Evolutionary conservation across 2,888 invertebrate species (phyloP).

Genomic region (Andricus curvator): DNA sequence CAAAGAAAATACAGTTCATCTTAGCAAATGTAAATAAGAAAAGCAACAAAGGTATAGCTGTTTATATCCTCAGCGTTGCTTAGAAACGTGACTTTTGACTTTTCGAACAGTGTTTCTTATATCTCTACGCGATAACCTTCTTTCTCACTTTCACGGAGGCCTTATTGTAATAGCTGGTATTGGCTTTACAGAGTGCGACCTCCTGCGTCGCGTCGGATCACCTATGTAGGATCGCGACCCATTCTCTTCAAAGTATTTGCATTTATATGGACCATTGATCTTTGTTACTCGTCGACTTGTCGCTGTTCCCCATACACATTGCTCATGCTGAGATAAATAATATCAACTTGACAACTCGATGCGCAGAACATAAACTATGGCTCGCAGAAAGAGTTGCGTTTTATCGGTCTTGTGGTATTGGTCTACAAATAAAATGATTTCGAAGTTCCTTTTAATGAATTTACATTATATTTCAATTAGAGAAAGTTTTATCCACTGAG

Average conservation of each 20-base stretch:
- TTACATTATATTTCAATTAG: too few species aligned
- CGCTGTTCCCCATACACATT: neutral
- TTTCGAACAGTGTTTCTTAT: too few species aligned
- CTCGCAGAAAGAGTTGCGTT: neutral
- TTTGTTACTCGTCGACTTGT: conserved; percentile 46
- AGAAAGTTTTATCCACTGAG: too few species aligned
- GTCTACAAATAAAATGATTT: too few species aligned
- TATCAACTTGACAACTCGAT: neutral
- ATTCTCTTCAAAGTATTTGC: conserved; percentile 48
- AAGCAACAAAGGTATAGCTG: neutral
- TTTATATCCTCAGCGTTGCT: neutral
- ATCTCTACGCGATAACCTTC: conserved; percentile 40
- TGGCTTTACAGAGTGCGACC: conserved; percentile 38
- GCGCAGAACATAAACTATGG: neutral
- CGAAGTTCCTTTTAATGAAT: too few species aligned
- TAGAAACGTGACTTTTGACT: too few species aligned
- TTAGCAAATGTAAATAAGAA: neutral
- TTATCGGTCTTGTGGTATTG: too few species aligned
- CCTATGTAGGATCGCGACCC: conserved; percentile 12
- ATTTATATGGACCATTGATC: conserved; percentile 55
- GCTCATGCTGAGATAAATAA: conserved; percentile 40
- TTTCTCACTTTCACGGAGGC: conserved; percentile 45
- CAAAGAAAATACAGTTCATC: too few species aligned
- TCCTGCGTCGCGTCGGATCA: conserved; percentile 40
- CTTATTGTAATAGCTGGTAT: conserved; percentile 20